Evolutionary conservation across 2,888 invertebrate species (phyloP).

Genomic region (Leptinotarsa juncta): DNA sequence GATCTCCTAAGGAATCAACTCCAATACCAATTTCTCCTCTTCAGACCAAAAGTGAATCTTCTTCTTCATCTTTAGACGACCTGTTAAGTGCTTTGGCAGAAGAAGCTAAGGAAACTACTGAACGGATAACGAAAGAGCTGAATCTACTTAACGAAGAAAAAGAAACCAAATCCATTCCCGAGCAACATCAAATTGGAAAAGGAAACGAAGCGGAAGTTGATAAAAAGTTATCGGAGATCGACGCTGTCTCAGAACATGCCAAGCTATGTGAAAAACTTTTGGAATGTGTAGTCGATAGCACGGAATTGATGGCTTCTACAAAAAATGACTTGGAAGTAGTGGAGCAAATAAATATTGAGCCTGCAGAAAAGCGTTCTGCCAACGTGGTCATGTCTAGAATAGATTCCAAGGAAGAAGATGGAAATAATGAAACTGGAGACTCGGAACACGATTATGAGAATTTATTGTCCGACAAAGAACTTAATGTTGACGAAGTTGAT

Average conservation of each 20-base stretch:
- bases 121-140: slow-evolving; percentile 74
- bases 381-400: slow-evolving; percentile 59
- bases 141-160: slow-evolving; percentile 54
- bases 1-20: slow-evolving; percentile 56
- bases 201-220: slow-evolving; percentile 33
- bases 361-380: slow-evolving; percentile 56
- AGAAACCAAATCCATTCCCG: slow-evolving; percentile 26
- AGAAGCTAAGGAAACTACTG: slow-evolving; percentile 81
- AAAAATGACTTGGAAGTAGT: slow-evolving; percentile 55
- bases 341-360: slow-evolving; percentile 52
- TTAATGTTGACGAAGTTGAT: slow-evolving; percentile 46
- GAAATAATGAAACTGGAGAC: slow-evolving; percentile 41
- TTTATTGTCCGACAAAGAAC: slow-evolving; percentile 56
- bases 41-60: slow-evolving; percentile 44
- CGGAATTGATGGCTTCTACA: slow-evolving; percentile 53
- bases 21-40: slow-evolving; percentile 53
- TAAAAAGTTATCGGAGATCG: slow-evolving; percentile 60
- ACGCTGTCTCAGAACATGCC: slow-evolving; percentile 66
- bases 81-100: slow-evolving; percentile 79
- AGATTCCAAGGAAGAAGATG: slow-evolving; percentile 42
- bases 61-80: slow-evolving; percentile 71
- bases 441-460: slow-evolving; percentile 63
- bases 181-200: not conserved
- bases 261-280: slow-evolving; percentile 67
- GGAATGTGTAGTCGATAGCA: slow-evolving; percentile 63